Evolutionary conservation across 2,113 vertebrate species (phyloP), one percentile per base, ranked within the genome.

Genomic region (Neofelis nebulosa): DNA sequence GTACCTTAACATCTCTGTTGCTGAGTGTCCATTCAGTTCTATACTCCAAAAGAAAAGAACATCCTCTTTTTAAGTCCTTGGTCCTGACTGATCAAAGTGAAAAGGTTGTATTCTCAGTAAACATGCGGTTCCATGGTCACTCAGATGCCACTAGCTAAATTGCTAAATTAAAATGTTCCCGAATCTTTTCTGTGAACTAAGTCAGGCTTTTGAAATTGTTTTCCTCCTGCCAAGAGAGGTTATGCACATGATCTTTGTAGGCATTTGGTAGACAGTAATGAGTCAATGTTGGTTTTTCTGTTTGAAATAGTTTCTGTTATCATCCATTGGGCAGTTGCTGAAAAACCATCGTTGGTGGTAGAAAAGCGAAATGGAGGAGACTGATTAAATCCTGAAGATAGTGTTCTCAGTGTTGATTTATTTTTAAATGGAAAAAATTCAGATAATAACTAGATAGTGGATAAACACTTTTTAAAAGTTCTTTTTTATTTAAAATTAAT

Each of bases 281-380:
- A 79, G 78, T 23, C 31, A 31, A 7, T 23, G 10, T 80, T 66
- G 71, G 3, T 10, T 95, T 94, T 96, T 89, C 36, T 97, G 16
- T 84, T 95, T 61, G 41, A 93, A 86, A 33, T 91, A 86, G 79
- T 94, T 80, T 84, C 38, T 84, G 10, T 89, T 92, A 86, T 52
- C 1, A 6, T 94, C 93, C 25, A 57, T 27, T 63, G 33, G 48
- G 48, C 6, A 45, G 18, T 41, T 13, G 9, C 25, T 95, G 73
- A 86, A 76, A 97, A 83, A 29, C 11, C 27, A 45, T 73, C n/a
- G 7, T 11, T 18, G 6, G 21, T 73, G 16, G 29, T 9, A 91
- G 76, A 52, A 81, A 66, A 82, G 29, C 63, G 71, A 82, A 48
- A 78, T 27, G 57, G 83, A 80, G 41, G 78, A 25, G 87, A 92